Conservation (phyloP, 2,888 invertebrate genomes). For the Lithophane socia region DNA sequence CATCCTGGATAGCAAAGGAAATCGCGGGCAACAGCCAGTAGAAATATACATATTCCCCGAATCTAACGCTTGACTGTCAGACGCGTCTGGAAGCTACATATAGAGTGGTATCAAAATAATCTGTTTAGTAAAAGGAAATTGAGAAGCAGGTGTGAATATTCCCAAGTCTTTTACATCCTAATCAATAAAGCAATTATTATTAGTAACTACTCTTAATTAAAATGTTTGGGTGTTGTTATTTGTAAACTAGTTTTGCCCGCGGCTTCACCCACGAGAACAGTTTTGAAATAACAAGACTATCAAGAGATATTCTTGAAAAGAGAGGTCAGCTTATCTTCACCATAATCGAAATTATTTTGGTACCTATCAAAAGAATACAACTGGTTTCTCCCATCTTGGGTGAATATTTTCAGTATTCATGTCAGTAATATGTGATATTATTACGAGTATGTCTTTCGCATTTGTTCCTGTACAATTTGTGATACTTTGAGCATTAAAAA, state of each 20-base stretch:
- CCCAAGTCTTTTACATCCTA: slow-evolving; percentile 6
- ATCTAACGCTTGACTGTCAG: too few relatives aligned
- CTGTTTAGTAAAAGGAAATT: background rate
- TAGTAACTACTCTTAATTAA: slow-evolving; percentile 21
- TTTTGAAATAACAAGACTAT: background rate
- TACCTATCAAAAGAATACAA: background rate
- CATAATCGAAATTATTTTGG: background rate
- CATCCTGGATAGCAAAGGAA: too few relatives aligned
- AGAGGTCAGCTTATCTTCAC: background rate
- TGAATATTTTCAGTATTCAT: background rate
- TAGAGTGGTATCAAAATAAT: slow-evolving; percentile 7
- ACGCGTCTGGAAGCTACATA: background rate
- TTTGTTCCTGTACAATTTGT: too few relatives aligned
- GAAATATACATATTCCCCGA: background rate
- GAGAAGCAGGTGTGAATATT: slow-evolving; percentile 29
- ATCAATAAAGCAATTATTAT: slow-evolving; percentile 31
- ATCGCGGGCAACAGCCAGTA: background rate
- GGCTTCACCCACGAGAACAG: background rate
- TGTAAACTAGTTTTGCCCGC: background rate
- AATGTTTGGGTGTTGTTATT: slow-evolving; percentile 19
- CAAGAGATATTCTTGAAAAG: background rate
- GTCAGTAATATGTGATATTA: background rate
- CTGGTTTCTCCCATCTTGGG: background rate
- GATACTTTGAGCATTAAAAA: too few relatives aligned
- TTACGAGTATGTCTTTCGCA: too few relatives aligned